Percentiles rank a stretch among this genome's conserved stretches.
phyloP scores from a whole-genome alignment of 1,140 invertebrate genomes.

The Alviniconcha marisindica region DNA sequence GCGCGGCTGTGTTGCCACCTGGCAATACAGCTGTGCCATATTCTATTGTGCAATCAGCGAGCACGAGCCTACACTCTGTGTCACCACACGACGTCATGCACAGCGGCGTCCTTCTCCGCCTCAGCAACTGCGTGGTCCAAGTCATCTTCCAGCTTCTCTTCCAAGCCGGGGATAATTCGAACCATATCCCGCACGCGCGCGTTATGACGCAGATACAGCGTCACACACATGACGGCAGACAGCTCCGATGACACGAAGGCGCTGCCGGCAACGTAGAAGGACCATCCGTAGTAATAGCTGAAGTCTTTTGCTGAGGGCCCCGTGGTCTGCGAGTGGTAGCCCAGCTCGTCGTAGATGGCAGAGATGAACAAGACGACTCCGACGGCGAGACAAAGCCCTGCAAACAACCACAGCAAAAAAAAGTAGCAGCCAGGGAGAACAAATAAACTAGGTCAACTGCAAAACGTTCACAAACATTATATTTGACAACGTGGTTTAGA shows the following conservation, averaged over 20 bases:
- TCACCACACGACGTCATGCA: not conserved
- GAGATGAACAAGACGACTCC: constrained; percentile 70
- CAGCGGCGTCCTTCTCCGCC: not conserved
- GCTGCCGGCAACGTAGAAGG: constrained; percentile 64
- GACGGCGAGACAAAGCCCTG: constrained; percentile 64
- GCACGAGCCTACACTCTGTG: not conserved
- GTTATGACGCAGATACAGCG: constrained; percentile 61
- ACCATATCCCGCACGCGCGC: constrained; percentile 56
- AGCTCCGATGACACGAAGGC: constrained; percentile 62
- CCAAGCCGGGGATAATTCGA: constrained; percentile 59
- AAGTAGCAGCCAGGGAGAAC: not conserved
- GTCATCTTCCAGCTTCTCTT: constrained; percentile 47
- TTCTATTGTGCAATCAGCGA: too few relatives aligned
- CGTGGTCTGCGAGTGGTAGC: constrained; percentile 51
- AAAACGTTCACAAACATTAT: too few relatives aligned
- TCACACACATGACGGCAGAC: constrained; percentile 64
- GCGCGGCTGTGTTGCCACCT: not conserved
- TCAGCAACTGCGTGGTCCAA: not conserved
- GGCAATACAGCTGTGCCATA: too few relatives aligned
- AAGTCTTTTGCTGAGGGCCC: constrained; percentile 44
- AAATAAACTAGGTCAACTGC: too few relatives aligned
- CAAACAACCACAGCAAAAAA: constrained; percentile 34
- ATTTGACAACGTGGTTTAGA: not conserved
- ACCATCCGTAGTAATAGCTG: constrained; percentile 68
- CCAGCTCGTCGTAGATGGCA: constrained; percentile 70